Evolutionary conservation across 2,797 vertebrate genomes (phyloP).

Genomic region (Sebastes hubbsi): DNA sequence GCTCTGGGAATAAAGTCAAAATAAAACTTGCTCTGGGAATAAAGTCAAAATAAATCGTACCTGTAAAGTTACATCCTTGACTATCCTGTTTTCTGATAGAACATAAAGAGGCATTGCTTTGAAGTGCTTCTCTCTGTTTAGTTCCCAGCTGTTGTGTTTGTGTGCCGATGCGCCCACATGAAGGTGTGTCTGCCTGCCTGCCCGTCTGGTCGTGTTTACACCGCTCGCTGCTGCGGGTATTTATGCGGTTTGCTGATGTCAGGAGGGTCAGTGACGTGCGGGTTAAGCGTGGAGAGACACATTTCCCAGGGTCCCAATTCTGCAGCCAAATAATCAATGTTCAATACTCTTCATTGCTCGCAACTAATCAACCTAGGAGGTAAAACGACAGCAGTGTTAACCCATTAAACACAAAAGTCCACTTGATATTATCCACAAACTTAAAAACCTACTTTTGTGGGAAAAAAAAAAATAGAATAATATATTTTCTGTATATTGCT

Average conservation of each 20-base stretch:
- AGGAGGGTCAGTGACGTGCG: slow-evolving; percentile 62
- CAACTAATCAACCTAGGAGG: neutral
- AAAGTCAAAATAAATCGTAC: too few species aligned
- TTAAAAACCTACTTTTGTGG: neutral
- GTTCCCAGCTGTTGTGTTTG: neutral
- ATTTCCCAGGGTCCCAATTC: slow-evolving; percentile 38
- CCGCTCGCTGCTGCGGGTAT: slow-evolving; percentile 49
- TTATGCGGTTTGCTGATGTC: slow-evolving; percentile 73
- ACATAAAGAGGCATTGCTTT: neutral
- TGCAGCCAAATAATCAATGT: slow-evolving; percentile 1
- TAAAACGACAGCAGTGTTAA: neutral
- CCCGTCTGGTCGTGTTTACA: slow-evolving; percentile 23
- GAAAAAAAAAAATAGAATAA: too few species aligned
- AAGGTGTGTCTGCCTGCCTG: slow-evolving; percentile 14
- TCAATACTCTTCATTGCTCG: neutral
- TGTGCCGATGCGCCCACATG: neutral
- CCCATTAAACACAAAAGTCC: neutral
- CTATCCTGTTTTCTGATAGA: neutral
- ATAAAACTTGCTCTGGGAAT: too few species aligned
- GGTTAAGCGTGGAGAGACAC: neutral
- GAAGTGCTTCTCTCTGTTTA: neutral
- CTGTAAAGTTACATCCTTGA: neutral
- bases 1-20: neutral
- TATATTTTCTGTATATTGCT: too few species aligned
- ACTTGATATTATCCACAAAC: neutral